Percentiles rank a stretch among this genome's conserved stretches.
phyloP scores from a whole-genome alignment of 64 coral and sea anemone species.

The Exaiptasia diaphana region DNA sequence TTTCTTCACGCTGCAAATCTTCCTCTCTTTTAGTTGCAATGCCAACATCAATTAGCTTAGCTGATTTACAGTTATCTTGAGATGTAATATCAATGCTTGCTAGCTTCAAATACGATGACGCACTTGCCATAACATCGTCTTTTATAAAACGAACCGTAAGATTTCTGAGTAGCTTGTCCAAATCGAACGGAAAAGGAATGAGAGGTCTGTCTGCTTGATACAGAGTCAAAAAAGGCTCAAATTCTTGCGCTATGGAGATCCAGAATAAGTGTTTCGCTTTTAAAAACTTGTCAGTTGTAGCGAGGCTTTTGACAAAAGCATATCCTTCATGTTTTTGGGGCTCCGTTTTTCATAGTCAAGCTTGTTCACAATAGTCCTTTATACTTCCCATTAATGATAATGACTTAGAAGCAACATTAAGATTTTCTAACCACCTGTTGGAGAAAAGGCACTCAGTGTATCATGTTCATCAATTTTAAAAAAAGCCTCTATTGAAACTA shows the following conservation, averaged over 20 bases:
- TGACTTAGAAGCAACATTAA: slow-evolving; percentile 65
- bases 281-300: slow-evolving; percentile 26
- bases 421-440: slow-evolving; percentile 72
- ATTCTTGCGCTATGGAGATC: slow-evolving; percentile 48
- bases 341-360: slow-evolving; percentile 42
- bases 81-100: slow-evolving; percentile 62
- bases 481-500: too few species aligned
- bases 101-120: slow-evolving; percentile 32
- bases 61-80: slow-evolving; percentile 30
- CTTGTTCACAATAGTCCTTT: slow-evolving; percentile 61
- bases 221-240: slow-evolving; percentile 37
- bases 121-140: slow-evolving; percentile 22
- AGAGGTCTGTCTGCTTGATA: slow-evolving; percentile 31
- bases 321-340: neutral
- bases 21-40: slow-evolving; percentile 55
- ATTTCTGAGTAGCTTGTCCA: slow-evolving; percentile 14
- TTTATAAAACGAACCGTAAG: slow-evolving; percentile 25
- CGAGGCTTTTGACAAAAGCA: neutral
- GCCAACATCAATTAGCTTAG: slow-evolving; percentile 65
- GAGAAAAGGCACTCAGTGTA: too few species aligned
- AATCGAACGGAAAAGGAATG: slow-evolving; percentile 30
- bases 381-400: slow-evolving; percentile 43
- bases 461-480: too few species aligned
- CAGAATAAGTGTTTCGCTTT: slow-evolving; percentile 60
- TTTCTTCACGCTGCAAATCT: neutral